These are phyloP conservation scores for Triplophysa siluroides DNA, from an alignment of 2,113 vertebrate species.

Conservation along the genomic window DNA sequence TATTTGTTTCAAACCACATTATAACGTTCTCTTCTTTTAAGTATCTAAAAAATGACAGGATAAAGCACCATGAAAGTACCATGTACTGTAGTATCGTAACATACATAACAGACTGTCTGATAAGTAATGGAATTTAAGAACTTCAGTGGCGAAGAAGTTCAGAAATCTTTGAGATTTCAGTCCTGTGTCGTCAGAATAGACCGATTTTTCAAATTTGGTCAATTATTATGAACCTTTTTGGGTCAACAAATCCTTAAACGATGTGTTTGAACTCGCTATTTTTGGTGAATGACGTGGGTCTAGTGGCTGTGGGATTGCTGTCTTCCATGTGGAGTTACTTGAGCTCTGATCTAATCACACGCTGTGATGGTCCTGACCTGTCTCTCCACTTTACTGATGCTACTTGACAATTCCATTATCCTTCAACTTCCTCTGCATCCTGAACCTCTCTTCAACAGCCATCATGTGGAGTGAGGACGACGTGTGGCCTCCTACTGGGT, in stretches of 20 bases:
- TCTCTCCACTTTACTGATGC: constrained; percentile 42
- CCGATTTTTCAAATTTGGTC: no score
- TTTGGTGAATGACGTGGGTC: neutral
- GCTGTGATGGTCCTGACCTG: constrained; percentile 40
- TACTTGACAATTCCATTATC: constrained; percentile 46
- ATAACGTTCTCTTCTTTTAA: no score
- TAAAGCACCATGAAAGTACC: no score
- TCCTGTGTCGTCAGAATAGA: no score
- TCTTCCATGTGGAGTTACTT: constrained; percentile 1
- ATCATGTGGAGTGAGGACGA: neutral
- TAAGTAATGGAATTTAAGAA: no score
- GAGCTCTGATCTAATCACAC: constrained; percentile 22
- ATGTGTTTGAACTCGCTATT: neutral
- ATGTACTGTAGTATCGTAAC: no score
- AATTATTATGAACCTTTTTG: no score
- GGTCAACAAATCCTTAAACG: neutral
- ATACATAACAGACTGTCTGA: no score
- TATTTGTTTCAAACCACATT: no score
- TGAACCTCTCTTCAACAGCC: neutral
- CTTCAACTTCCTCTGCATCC: neutral
- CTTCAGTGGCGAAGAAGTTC: no score
- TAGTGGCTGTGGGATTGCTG: neutral
- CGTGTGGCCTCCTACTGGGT: neutral
- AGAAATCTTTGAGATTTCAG: no score
- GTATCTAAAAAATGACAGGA: no score